Percentiles rank a stretch among this genome's conserved stretches.
Evolutionary conservation across 2,888 invertebrate genomes (phyloP).

Genomic region (Philonicus albiceps): DNA sequence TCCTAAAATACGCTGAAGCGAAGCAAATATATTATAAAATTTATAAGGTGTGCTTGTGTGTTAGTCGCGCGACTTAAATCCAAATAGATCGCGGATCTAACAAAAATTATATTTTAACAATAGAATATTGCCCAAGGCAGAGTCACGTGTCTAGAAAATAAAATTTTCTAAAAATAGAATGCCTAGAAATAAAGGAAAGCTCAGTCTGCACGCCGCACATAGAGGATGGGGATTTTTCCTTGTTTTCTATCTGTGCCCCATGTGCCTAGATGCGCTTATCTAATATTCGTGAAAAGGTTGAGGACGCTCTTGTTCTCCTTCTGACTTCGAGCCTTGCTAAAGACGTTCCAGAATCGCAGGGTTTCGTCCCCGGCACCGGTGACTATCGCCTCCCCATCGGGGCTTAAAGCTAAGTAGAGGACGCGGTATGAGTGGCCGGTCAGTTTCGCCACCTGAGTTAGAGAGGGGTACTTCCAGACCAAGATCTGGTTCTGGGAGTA

Average conservation of each 20-base stretch:
- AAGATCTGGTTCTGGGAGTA: constrained; percentile 99
- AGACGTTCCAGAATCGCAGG: constrained; percentile 98
- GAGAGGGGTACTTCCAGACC: constrained; percentile 98
- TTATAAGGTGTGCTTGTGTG: neutral
- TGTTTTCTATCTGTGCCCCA: neutral
- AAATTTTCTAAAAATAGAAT: constrained; percentile 28
- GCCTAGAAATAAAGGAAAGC: constrained; percentile 22
- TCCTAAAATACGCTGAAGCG: neutral
- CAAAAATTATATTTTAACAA: neutral
- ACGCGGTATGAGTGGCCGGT: constrained; percentile 97
- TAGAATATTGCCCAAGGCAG: neutral
- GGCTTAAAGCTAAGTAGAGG: constrained; percentile 93
- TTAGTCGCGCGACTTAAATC: neutral
- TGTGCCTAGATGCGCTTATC: constrained; percentile 63
- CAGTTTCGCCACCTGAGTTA: constrained; percentile 95
- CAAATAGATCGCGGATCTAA: neutral
- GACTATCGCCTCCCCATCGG: constrained; percentile 98
- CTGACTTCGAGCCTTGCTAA: constrained; percentile 94
- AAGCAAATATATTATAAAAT: neutral
- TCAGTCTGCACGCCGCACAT: constrained; percentile 10
- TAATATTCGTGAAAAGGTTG: constrained; percentile 89
- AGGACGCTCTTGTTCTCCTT: constrained; percentile 93
- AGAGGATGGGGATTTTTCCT: neutral
- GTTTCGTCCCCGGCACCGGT: constrained; percentile 99
- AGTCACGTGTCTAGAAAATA: constrained; percentile 12